Conservation (phyloP, 2,113 vertebrate genomes). For the Proteles cristata region DNA sequence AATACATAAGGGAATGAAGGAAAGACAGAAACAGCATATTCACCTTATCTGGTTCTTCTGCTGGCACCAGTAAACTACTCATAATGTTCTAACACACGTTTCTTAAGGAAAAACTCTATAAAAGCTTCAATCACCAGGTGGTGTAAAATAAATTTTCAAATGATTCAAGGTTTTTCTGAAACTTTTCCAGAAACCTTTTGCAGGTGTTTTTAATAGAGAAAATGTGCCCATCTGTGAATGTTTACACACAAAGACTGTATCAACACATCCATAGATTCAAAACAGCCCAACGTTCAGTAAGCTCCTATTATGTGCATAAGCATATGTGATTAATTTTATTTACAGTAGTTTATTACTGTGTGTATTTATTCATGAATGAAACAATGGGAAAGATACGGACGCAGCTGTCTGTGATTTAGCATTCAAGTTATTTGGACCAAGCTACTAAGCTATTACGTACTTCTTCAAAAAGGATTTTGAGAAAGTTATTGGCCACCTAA, state of each 20-base stretch:
- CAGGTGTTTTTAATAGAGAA: slow-evolving; percentile 60
- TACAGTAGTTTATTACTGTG: neutral
- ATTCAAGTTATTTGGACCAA: neutral
- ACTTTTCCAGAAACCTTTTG: neutral
- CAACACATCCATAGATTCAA: neutral
- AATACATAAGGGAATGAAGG: neutral
- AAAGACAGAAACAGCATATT: neutral
- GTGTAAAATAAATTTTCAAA: slow-evolving; percentile 33
- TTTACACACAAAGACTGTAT: slow-evolving; percentile 34
- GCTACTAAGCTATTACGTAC: neutral
- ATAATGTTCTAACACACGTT: neutral
- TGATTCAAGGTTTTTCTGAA: slow-evolving; percentile 31
- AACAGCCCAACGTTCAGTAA: neutral
- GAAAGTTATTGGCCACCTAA: neutral
- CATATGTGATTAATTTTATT: slow-evolving; percentile 63
- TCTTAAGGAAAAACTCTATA: neutral
- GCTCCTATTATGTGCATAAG: neutral
- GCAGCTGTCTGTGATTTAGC: slow-evolving; percentile 62
- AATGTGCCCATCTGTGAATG: slow-evolving; percentile 43
- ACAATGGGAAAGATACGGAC: neutral
- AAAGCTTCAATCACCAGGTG: neutral
- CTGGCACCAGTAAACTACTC: neutral
- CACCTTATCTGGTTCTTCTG: fast-evolving
- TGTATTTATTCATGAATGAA: neutral
- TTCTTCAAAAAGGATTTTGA: neutral